Base-by-base conservation (phyloP, 2,888 invertebrate genomes). In the Brenthis hecate region DNA sequence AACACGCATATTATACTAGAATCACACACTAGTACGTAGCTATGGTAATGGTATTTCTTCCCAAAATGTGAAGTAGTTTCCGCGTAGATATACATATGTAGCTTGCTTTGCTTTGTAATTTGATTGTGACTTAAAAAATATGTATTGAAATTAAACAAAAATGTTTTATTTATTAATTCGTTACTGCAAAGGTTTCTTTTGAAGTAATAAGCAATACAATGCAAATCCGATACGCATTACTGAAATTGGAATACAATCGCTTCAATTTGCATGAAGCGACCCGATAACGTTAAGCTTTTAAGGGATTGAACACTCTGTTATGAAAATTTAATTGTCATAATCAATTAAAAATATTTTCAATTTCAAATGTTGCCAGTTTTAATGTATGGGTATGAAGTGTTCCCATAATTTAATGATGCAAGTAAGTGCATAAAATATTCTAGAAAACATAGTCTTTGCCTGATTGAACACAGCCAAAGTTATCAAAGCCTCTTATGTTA, bases 231-330 rank as follows among this genome's bases (percentile, higher is more conserved):
- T 62, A 68, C 63, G 70, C 70, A 69, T 70, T 71, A 70, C 70
- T 69, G 72, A 61, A 69, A 73, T 73, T 73, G 73, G 62, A 66
- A 71, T 69, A 62, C 72, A 71, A 73, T 71, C 66, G 72, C 50
- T 71, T 64, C 69, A 72, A 72, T 71, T 71, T 65, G 63, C 63
- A 57, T 65, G 51, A 70, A 63, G 57, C 50, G 60, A 53, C 43
- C 65, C 60, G 60, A 72, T 67, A 67, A 58, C 54, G 62, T 70
- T 60, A 53, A 28, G 65, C 68, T 71, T 68, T 68, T 54, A 68
- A 65, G 51, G 68, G 65, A 68, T 68, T 68, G 65, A 56, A 57
- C 28, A 19, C 56, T 56, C 60, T 56, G 55, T 55, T 61, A 56
- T 61, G 61, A 61, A 55, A 66, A 56, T 55, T 50, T 55, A 56